A percentile compares a stretch with the other conserved stretches of the same genome.
Conservation (phyloP, 2,888 invertebrate genomes). For the Lasioglossum malachurum region DNA sequence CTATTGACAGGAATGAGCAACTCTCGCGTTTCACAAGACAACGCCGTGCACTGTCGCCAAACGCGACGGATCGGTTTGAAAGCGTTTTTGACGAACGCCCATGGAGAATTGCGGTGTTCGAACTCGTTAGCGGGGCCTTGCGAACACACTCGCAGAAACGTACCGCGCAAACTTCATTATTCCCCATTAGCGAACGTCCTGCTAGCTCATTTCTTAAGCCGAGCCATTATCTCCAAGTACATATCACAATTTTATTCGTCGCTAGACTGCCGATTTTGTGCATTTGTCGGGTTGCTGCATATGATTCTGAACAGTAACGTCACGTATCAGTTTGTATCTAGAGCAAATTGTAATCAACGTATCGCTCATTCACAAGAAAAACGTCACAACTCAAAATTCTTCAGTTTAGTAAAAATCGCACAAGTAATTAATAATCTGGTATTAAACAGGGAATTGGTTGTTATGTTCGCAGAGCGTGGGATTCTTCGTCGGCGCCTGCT, state of each 20-base stretch:
- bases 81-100: neutral
- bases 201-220: neutral
- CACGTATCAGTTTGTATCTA: no score
- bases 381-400: no score
- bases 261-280: no score
- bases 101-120: neutral
- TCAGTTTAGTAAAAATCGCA: no score
- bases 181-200: neutral
- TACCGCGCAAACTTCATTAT: neutral
- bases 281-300: no score
- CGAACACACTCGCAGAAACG: neutral
- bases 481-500: slow-evolving; percentile 91
- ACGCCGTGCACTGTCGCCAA: neutral
- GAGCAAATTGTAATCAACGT: no score
- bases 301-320: no score
- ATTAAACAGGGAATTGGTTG: neutral
- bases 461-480: slow-evolving; percentile 88
- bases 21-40: slow-evolving; percentile 49
- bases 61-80: neutral
- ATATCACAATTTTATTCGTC: no score
- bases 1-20: slow-evolving; percentile 60
- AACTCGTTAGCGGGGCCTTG: neutral
- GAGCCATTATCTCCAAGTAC: no score
- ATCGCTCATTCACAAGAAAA: no score
- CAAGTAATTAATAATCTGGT: neutral